Base-by-base conservation (phyloP, 1,140 invertebrate genomes). In the Hyles vespertilio region DNA sequence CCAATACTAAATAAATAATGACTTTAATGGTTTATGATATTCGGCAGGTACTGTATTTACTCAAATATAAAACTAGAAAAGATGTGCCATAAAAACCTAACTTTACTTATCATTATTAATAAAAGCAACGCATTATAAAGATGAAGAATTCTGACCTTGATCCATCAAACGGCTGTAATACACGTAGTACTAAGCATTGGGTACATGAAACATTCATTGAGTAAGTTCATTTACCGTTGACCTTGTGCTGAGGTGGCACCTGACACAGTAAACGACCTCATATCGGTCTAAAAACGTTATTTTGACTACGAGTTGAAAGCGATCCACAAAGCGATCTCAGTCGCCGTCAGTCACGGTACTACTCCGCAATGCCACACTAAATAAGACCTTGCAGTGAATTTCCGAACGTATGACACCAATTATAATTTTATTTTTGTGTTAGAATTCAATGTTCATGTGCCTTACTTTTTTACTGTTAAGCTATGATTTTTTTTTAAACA, bases 291-390 rank as follows among this genome's bases (percentile, higher is more conserved):
- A 49, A 56, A 48, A 61, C 47, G 11, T 55, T 63, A 67, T 70
- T 70, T 67, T 70, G 67, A 66, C 64, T 64, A 58, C 58, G 34
- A 55, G 11, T 56, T 50, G 44, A 64, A 61, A 36, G 53, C 51
- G 56, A 58, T 57, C 51, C 53, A 46, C 34, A 64, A 61, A 36
- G 53, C 51, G 56, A 58, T 57, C 51, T 58, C 46, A 55, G 49
- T 59, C 32, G 65, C 56, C 32, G 45, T 40, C 40, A 22, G 22
- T 36, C 49, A 52, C 52, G 59, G 53, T 53, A 61, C 55, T 51
- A 59, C 51, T 58, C 55, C 32, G 34, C 32, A 10, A 6, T 34
- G 50, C 7, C 34, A 34, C 12, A 50, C 34, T 32, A 34, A 51
- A 6, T 10, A 50, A 51, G 50, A 51, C 50, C 50, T 51, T 51